Evolutionary conservation across 2,797 vertebrate genomes (phyloP).

Genomic region (Periophthalmus magnuspinnatus): DNA sequence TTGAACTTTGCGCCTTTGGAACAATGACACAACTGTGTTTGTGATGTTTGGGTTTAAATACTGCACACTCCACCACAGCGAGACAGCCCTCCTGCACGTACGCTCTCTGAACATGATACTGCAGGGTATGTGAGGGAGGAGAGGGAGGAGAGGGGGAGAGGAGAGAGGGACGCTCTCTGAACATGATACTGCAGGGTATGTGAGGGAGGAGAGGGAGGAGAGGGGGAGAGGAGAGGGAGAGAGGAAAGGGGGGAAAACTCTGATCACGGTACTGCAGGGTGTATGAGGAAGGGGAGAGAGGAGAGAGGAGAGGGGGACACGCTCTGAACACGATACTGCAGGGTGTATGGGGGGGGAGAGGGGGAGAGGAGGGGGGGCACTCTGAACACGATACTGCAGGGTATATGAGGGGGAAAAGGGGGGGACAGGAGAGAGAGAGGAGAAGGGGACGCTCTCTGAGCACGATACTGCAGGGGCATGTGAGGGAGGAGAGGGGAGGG

Average conservation of each 20-base stretch:
- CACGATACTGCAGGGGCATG: slow-evolving; percentile 19
- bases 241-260: slow-evolving; percentile 63
- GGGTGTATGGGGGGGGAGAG: slow-evolving; percentile 8
- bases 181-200: slow-evolving; percentile 19
- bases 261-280: slow-evolving; percentile 25
- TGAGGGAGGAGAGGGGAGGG: slow-evolving; percentile 17
- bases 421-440: neutral
- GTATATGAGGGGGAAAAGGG: slow-evolving; percentile 18
- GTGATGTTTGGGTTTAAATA: too few species aligned
- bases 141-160: slow-evolving; percentile 1
- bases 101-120: slow-evolving; percentile 47
- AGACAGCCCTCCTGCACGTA: slow-evolving; percentile 65
- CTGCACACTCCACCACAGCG: slow-evolving; percentile 54
- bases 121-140: slow-evolving; percentile 20
- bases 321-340: slow-evolving; percentile 37
- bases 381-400: slow-evolving; percentile 31
- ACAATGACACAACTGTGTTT: slow-evolving; percentile 55
- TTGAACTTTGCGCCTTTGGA: neutral
- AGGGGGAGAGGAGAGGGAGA: slow-evolving; percentile 6
- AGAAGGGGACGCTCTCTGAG: slow-evolving; percentile 60
- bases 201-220: neutral
- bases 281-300: slow-evolving; percentile 17
- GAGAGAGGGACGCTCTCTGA: slow-evolving; percentile 45
- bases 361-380: slow-evolving; percentile 28
- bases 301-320: slow-evolving; percentile 31